Evolutionary conservation across 2,888 invertebrate genomes (phyloP), one percentile per base, ranked within the genome.

Genomic region (Junonia oenone): DNA sequence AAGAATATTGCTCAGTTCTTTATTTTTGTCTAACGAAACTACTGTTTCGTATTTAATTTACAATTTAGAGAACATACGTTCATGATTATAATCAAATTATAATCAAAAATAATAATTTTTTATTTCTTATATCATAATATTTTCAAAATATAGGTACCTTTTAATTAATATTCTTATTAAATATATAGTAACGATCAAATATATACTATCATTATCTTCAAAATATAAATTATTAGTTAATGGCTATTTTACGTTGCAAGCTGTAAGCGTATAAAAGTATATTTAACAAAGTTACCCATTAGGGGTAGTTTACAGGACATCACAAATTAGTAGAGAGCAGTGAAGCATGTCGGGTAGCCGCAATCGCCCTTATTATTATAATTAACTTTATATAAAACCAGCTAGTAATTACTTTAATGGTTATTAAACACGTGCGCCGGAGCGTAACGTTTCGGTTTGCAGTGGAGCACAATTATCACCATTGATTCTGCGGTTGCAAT

Each of bases 331-430:
- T 75, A 62, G 72, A 68, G 75, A 71, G 67, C 86, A 76, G 73
- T 83, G 81, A 72, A 72, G 80, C 84, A 77, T 69, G 69, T 68
- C 80, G 67, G 67, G 73, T 69, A 71, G 76, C 76, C 80, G 73
- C 81, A 81, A 78, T 68, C 68, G 67, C 72, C 78, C 76, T 75
- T 78, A 89, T 90, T 87, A 85, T 82, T 72, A 72, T 88, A 85
- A 90, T 90, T 88, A 84, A 81, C 76, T 80, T 73, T 68, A 81
- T 83, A 88, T 86, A 88, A 89, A 88, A 86, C 83, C 78, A 73
- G 81, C 70, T 73, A 69, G 68, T 73, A 81, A 84, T 88, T 86
- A 82, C 81, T 81, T 80, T 81, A 83, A 83, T 84, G 83, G 74
- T 76, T 75, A 85, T 84, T 83, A 87, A 87, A 81, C 89, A 89